phyloP scores from a whole-genome alignment of 2,113 vertebrate species.

The Pelvicachromis taeniatus region DNA sequence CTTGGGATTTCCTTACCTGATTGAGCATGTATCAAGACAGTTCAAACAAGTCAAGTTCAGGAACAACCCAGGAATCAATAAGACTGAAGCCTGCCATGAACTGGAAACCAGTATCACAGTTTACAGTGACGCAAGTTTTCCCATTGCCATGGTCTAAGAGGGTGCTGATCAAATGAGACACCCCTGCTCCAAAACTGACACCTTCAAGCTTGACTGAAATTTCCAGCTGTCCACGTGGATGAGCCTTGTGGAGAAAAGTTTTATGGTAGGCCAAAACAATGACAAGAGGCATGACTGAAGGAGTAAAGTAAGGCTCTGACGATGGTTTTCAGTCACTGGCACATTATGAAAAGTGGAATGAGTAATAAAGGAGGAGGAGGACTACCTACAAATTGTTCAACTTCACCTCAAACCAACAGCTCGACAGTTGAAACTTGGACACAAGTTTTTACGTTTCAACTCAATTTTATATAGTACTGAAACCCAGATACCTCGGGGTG shows the following conservation, averaged over 20 bases:
- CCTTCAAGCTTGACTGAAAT: not conserved
- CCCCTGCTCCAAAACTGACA: not conserved
- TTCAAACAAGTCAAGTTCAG: not conserved
- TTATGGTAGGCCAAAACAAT: not conserved
- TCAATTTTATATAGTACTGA: not conserved
- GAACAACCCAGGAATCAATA: not conserved
- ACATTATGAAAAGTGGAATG: not conserved
- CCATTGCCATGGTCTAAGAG: not conserved
- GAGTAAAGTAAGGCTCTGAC: not conserved
- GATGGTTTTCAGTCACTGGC: not conserved
- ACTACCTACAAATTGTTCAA: not conserved
- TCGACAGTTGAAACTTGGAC: not conserved
- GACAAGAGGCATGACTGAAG: not conserved
- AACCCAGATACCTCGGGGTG: not conserved
- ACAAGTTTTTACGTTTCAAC: not conserved
- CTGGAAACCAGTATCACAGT: not conserved
- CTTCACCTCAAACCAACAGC: not conserved
- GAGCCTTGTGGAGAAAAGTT: not conserved
- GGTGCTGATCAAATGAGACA: not conserved
- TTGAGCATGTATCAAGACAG: not conserved
- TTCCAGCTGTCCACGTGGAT: not conserved
- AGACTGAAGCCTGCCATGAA: not conserved
- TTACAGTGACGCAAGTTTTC: not conserved
- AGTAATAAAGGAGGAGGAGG: not conserved
- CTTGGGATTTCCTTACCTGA: not conserved